Percentiles rank a stretch among this genome's conserved stretches.
Evolutionary conservation across 1,140 invertebrate genomes (phyloP).

Genomic region (Teleogryllus occipitalis): DNA sequence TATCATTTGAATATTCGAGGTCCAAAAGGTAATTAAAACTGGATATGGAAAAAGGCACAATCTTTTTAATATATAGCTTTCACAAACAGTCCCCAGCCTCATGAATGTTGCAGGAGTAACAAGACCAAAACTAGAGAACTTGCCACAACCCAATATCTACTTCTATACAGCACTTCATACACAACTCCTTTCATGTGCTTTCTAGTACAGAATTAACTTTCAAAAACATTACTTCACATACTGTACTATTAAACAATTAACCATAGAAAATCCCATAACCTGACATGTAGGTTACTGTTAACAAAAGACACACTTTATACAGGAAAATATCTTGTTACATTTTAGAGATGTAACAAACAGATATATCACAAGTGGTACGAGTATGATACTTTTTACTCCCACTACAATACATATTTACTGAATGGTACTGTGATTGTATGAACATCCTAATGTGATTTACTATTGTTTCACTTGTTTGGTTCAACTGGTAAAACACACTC

Average conservation of each 20-base stretch:
- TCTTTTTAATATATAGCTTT: background rate
- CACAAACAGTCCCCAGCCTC: background rate
- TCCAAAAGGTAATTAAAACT: conserved; percentile 1
- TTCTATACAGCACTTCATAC: background rate
- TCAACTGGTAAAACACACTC: conserved; percentile 4
- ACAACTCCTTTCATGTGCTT: background rate
- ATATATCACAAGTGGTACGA: conserved; percentile 1
- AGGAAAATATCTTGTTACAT: background rate
- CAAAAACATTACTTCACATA: background rate
- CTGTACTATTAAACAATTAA: background rate
- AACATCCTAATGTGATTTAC: background rate
- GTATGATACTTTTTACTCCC: background rate
- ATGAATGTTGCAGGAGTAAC: conserved; percentile 4
- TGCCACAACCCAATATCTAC: background rate
- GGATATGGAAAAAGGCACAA: conserved; percentile 4
- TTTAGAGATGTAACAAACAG: background rate
- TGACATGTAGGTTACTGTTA: background rate
- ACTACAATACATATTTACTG: background rate
- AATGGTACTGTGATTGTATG: background rate
- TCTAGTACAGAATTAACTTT: background rate
- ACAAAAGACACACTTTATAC: background rate
- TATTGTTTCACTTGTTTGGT: background rate
- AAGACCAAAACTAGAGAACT: background rate
- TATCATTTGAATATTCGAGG: background rate
- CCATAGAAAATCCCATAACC: conserved; percentile 4